Conservation (phyloP, 2,888 invertebrate genomes). For the Thera britannica region DNA sequence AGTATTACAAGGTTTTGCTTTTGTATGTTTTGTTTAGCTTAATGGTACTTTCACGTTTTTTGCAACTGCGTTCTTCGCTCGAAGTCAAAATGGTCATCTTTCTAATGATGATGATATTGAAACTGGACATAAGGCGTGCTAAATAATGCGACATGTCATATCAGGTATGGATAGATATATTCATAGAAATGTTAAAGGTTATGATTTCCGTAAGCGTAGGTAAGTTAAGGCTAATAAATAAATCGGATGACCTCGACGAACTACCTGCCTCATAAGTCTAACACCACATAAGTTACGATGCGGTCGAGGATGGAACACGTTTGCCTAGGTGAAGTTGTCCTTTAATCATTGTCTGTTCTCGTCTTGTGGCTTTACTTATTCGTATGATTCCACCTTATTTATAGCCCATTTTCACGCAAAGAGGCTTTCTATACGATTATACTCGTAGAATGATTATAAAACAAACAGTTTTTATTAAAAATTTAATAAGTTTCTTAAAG, state of each 20-base stretch:
- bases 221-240: not conserved
- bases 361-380: not conserved
- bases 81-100: no score
- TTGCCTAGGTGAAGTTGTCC: slow-evolving; percentile 13
- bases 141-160: no score
- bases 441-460: no score
- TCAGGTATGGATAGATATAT: no score
- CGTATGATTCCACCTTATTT: not conserved
- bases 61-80: not conserved
- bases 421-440: no score
- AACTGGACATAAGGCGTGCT: no score
- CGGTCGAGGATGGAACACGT: slow-evolving; percentile 13
- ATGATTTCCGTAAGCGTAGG: not conserved
- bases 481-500: not conserved
- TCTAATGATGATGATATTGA: no score
- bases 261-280: not conserved
- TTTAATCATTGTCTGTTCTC: slow-evolving; percentile 1
- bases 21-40: not conserved
- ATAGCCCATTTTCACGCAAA: not conserved
- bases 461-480: not conserved
- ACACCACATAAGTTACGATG: slow-evolving; percentile 9
- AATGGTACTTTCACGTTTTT: not conserved
- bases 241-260: not conserved
- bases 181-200: not conserved
- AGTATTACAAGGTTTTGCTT: slow-evolving; percentile 6